These are phyloP conservation scores for Heliconius nattereri DNA, from an alignment of 1,140 invertebrate species.

Conservation along the genomic window DNA sequence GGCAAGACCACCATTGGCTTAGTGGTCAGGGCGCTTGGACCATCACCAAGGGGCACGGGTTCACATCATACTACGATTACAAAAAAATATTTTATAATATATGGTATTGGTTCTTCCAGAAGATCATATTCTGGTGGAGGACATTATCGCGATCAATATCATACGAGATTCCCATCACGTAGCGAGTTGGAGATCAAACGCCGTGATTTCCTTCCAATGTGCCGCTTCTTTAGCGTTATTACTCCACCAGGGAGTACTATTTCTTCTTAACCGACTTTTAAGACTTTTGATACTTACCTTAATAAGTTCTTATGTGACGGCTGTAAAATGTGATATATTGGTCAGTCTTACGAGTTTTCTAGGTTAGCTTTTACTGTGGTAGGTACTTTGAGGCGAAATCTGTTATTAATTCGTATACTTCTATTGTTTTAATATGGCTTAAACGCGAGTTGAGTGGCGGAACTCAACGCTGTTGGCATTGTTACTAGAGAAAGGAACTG, in stretches of 20 bases:
- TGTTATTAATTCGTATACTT: too few species aligned
- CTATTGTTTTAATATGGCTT: too few species aligned
- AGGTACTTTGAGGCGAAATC: background rate
- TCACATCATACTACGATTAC: too few species aligned
- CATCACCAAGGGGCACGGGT: too few species aligned
- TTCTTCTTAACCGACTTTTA: constrained; percentile 40
- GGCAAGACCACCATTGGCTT: background rate
- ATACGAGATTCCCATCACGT: constrained; percentile 42
- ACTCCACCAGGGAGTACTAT: constrained; percentile 40
- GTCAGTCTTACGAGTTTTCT: background rate
- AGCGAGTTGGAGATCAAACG: constrained; percentile 41
- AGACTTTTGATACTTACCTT: constrained; percentile 19
- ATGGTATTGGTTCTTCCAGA: background rate
- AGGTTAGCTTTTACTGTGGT: background rate
- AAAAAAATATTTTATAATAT: background rate
- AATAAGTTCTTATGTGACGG: constrained; percentile 14
- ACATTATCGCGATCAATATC: constrained; percentile 44
- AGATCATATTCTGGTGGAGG: constrained; percentile 32
- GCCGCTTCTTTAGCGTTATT: constrained; percentile 44
- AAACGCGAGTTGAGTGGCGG: background rate
- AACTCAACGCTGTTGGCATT: background rate
- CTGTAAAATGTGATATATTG: constrained; percentile 6
- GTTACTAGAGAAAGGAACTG: too few species aligned
- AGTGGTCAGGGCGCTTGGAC: background rate
- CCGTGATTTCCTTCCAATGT: constrained; percentile 44